Evolutionary conservation across 2,113 vertebrate species (phyloP).

Genomic region (Verasper variegatus): DNA sequence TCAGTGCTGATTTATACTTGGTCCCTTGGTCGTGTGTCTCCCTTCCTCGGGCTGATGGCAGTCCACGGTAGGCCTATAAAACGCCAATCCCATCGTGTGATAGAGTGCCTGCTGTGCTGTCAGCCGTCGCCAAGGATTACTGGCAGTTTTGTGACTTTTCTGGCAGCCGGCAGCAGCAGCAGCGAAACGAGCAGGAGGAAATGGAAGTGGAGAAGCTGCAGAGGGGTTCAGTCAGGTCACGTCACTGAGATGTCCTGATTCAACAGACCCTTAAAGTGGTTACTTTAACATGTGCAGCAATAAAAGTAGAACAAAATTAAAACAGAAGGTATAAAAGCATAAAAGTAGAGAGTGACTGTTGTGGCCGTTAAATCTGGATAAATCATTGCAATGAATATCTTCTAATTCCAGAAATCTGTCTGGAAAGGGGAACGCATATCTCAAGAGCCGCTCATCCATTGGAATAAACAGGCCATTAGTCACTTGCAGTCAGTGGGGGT

Average conservation of each 20-base stretch:
- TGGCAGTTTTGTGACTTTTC: slow-evolving; percentile 52
- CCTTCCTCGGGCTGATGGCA: slow-evolving; percentile 32
- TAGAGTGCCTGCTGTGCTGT: slow-evolving; percentile 63
- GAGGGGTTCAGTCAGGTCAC: slow-evolving; percentile 46
- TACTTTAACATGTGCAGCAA: background rate
- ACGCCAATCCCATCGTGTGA: slow-evolving; percentile 44
- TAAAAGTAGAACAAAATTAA: background rate
- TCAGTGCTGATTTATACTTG: slow-evolving; percentile 55
- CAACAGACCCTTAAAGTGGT: background rate
- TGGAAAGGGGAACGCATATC: too few relatives aligned
- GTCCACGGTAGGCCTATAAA: slow-evolving; percentile 61
- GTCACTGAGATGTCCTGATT: slow-evolving; percentile 47
- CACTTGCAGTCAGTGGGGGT: too few relatives aligned
- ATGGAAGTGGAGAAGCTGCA: slow-evolving; percentile 37
- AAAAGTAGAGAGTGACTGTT: background rate
- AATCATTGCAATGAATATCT: background rate
- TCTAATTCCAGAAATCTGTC: too few relatives aligned
- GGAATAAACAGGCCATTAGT: too few relatives aligned
- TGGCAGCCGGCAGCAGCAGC: slow-evolving; percentile 10
- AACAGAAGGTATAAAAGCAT: background rate
- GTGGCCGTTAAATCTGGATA: background rate
- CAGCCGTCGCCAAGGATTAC: slow-evolving; percentile 62
- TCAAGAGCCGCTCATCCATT: too few relatives aligned
- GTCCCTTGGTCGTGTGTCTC: slow-evolving; percentile 20
- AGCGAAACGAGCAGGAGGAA: slow-evolving; percentile 42